Evolutionary conservation across 2,888 invertebrate species (phyloP).

Genomic region (Lasioglossum figueresi): DNA sequence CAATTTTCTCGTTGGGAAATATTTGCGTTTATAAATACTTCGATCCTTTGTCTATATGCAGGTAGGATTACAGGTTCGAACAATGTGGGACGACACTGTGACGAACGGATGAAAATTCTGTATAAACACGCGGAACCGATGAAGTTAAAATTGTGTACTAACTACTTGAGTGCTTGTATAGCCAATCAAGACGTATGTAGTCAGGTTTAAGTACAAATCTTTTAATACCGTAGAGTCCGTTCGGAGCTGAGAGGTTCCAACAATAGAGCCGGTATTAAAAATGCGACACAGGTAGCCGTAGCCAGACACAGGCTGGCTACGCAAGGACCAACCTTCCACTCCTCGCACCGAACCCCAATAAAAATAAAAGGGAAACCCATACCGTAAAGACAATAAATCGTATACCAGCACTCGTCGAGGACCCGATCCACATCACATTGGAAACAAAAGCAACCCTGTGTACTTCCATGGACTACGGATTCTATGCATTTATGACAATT

Average conservation of each 20-base stretch:
- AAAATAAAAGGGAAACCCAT: neutral
- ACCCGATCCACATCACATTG: neutral
- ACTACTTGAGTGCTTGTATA: neutral
- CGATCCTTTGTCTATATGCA: neutral
- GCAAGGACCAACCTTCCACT: neutral
- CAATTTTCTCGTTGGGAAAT: neutral
- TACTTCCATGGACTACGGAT: no score
- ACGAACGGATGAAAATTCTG: neutral
- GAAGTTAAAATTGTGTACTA: neutral
- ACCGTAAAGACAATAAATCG: neutral
- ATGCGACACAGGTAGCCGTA: conserved; percentile 1
- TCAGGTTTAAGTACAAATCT: neutral
- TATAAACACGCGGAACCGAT: neutral
- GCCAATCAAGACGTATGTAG: neutral
- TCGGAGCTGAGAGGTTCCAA: neutral
- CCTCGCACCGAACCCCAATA: neutral
- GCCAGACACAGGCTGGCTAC: neutral
- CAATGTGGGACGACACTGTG: neutral
- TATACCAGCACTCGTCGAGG: neutral
- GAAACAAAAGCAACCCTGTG: neutral
- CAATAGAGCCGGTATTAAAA: neutral
- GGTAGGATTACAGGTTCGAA: neutral
- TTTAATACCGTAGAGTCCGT: neutral
- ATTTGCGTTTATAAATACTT: neutral
- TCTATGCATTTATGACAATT: no score